Base-by-base conservation (phyloP, 2,113 vertebrate species). In the Castor canadensis region DNA sequence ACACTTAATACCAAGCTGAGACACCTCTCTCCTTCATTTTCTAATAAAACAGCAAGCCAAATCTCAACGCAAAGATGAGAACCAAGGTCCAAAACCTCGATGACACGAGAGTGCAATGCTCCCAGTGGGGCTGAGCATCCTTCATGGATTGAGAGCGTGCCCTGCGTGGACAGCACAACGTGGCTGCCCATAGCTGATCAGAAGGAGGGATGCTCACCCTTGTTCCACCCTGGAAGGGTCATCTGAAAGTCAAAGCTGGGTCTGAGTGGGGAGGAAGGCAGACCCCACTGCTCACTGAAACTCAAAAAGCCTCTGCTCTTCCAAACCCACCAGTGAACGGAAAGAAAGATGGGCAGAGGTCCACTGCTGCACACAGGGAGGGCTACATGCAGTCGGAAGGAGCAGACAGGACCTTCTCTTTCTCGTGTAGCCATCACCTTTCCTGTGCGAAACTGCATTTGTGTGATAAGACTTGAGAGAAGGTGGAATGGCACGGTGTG, bases 401-500 rank as follows among this genome's bases (percentile, higher is more conserved):
- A 28, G 64, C 81, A 93, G 97, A 54, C 4, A 88, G 79, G 93
- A 60, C 91, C 64, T 62, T 89, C 26, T 38, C 83, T 66, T 82
- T 45, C 83, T 80, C 58, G 83, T 40, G 77, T 60, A 79, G 93
- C 62, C 52, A 49, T 96, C 89, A 88, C 72, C 67, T 83, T 83
- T 24, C 1, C 0, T 64, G 72, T 13, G 0, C 47, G 84, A n/a
- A 90, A 94, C 87, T 76, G 94, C 45, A 12, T 86, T 6, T 84
- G 87, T 49, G 87, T 32, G 90, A 72, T 85, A 72, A 95, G 94
- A 26, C 87, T 85, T 82, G 81, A 77, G 47, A 71, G 52, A 64
- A 91, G 85, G 86, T 88, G 54, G 91, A 16, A 87, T 80, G 93
- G 90, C 97, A 81, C 19, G 0, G 97, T 95, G 97, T 88, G 97